Conservation (phyloP, 2,888 invertebrate species). For the Keiferia lycopersicella region DNA sequence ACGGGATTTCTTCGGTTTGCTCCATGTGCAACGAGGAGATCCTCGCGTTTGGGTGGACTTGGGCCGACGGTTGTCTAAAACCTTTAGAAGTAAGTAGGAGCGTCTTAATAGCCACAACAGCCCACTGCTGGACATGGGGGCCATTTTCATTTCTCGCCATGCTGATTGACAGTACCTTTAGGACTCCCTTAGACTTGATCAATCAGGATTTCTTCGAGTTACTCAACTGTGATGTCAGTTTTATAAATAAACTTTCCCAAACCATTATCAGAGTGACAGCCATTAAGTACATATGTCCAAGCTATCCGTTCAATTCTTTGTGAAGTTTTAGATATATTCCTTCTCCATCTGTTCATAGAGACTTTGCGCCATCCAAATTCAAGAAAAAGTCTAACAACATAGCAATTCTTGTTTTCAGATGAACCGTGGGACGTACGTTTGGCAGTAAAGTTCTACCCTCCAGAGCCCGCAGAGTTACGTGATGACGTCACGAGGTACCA, state of each 20-base stretch:
- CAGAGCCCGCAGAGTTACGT: conserved; percentile 95
- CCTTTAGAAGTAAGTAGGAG: conserved; percentile 87
- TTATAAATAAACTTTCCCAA: too few species aligned
- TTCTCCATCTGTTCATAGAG: too few species aligned
- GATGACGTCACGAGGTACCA: conserved; percentile 97
- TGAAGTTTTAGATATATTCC: too few species aligned
- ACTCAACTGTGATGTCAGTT: too few species aligned
- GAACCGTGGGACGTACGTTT: conserved; percentile 97
- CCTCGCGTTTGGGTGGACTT: conserved; percentile 93
- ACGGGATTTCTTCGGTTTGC: conserved; percentile 96
- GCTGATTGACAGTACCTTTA: too few species aligned
- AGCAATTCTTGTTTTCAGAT: conserved; percentile 76
- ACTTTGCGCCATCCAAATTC: too few species aligned
- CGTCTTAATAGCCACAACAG: background rate
- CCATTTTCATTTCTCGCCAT: background rate
- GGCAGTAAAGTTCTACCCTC: conserved; percentile 99
- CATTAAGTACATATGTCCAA: too few species aligned
- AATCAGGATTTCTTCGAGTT: too few species aligned
- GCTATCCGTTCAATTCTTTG: too few species aligned
- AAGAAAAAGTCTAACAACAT: background rate
- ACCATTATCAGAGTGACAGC: too few species aligned
- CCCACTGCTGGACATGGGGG: too few species aligned
- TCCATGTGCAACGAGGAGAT: conserved; percentile 91
- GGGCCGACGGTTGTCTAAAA: conserved; percentile 93
- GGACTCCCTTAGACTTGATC: too few species aligned